These are phyloP conservation scores for Salvelinus fontinalis DNA, from an alignment of 2,113 vertebrate genomes.

Conservation along the genomic window DNA sequence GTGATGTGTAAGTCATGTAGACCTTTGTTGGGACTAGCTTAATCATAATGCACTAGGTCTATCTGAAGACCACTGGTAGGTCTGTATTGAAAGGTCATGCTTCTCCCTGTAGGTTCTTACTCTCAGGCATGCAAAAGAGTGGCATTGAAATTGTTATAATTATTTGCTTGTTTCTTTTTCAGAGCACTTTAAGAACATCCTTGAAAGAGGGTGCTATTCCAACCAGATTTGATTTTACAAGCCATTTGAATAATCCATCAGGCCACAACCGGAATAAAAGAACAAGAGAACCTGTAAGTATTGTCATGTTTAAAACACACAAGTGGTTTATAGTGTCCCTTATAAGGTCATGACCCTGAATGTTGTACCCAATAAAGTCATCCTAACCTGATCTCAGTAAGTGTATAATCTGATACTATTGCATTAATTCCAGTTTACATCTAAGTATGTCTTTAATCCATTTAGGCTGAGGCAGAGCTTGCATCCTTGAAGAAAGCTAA, in stretches of 20 bases:
- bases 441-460: constrained; percentile 24
- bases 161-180: constrained; percentile 38
- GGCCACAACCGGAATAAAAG: constrained; percentile 83
- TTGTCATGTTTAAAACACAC: neutral
- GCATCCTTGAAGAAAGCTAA: constrained; percentile 88
- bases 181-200: constrained; percentile 84
- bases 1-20: too few relatives aligned
- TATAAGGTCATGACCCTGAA: too few relatives aligned
- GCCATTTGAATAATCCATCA: constrained; percentile 84
- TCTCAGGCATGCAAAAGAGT: neutral
- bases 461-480: constrained; percentile 87
- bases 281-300: constrained; percentile 86
- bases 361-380: neutral
- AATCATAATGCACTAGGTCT: neutral
- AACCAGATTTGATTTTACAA: constrained; percentile 89
- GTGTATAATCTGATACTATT: constrained; percentile 8
- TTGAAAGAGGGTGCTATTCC: constrained; percentile 92
- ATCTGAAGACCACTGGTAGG: neutral
- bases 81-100: neutral
- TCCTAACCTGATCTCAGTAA: neutral
- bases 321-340: too few relatives aligned
- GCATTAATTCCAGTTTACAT: neutral
- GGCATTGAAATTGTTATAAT: neutral
- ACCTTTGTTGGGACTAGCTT: too few relatives aligned
- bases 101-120: neutral